These are phyloP conservation scores for Garrulus glandarius DNA, from an alignment of 2,797 vertebrate species.

Conservation along the genomic window DNA sequence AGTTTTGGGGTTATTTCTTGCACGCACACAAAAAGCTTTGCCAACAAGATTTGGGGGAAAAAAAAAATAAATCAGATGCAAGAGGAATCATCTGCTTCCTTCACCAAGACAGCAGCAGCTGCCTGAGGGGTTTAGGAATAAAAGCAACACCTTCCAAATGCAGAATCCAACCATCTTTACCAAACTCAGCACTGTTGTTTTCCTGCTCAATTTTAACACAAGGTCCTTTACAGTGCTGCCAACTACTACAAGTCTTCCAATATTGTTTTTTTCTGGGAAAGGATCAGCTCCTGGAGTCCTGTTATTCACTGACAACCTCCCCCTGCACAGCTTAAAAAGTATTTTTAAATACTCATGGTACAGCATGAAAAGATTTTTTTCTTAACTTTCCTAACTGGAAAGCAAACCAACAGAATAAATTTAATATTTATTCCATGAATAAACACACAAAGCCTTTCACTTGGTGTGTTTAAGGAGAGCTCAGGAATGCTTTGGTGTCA, in stretches of 20 bases:
- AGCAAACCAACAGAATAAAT: not conserved
- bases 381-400: not conserved
- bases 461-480: not conserved
- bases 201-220: constrained; percentile 22
- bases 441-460: not conserved
- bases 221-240: constrained; percentile 40
- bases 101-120: not conserved
- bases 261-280: not conserved
- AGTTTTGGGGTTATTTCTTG: constrained; percentile 58
- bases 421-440: not conserved
- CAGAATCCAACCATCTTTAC: not conserved
- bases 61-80: not conserved
- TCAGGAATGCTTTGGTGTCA: not conserved
- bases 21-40: constrained; percentile 67
- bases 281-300: not conserved
- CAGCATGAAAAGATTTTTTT: not conserved
- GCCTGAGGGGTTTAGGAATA: not conserved
- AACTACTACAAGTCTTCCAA: constrained; percentile 10
- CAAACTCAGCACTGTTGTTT: not conserved
- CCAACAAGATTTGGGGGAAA: constrained; percentile 29
- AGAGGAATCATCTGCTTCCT: not conserved
- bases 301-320: not conserved
- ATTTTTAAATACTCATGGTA: not conserved
- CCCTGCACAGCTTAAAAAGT: not conserved
- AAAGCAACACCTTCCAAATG: not conserved